Evolutionary conservation across 2,888 invertebrate species (phyloP).

Genomic region (Linyphia triangularis): DNA sequence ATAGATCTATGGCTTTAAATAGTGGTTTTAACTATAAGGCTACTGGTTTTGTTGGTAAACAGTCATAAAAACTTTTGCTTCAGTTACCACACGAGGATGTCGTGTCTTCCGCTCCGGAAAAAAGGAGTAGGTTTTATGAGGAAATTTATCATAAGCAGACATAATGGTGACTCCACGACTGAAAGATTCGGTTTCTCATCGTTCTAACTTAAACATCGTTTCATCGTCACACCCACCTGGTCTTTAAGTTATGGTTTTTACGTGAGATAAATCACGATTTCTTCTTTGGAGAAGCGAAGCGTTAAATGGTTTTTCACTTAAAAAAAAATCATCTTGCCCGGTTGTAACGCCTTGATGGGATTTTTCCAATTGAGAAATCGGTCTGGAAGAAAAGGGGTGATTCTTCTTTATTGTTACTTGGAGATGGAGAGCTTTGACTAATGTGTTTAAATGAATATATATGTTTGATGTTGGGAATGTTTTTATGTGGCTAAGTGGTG

Average conservation of each 20-base stretch:
- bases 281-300: background rate
- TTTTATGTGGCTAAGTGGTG: too few relatives aligned
- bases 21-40: background rate
- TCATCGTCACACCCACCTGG: background rate
- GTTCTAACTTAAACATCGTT: background rate
- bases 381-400: too few relatives aligned
- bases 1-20: background rate
- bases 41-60: background rate
- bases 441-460: too few relatives aligned
- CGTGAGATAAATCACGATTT: background rate
- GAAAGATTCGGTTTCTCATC: background rate
- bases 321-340: too few relatives aligned
- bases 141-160: background rate
- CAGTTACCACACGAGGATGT: background rate
- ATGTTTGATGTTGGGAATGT: too few relatives aligned
- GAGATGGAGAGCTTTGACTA: too few relatives aligned
- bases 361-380: too few relatives aligned
- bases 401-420: too few relatives aligned
- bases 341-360: too few relatives aligned
- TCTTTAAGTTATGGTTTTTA: background rate
- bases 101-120: background rate
- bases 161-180: background rate
- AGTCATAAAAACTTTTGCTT: too few relatives aligned
- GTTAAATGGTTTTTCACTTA: slow-evolving; percentile 13
- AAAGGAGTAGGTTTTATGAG: background rate